Percentiles rank a stretch among this genome's conserved stretches.
Evolutionary conservation across 1,140 invertebrate genomes (phyloP).

Genomic region (Magallana ariakensis): DNA sequence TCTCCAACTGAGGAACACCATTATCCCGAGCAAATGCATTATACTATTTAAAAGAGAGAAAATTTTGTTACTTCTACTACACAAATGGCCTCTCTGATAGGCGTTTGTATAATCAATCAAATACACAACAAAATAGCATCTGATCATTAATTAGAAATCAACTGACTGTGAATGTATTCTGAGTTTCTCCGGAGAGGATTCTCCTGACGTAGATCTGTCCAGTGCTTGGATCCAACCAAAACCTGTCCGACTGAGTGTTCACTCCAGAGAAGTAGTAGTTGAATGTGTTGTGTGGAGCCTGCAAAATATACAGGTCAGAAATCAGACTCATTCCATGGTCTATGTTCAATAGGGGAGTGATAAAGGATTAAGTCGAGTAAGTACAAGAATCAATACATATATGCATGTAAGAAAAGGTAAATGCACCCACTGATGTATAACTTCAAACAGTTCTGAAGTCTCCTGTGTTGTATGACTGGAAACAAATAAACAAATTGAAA

Average conservation of each 20-base stretch:
- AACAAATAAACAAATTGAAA: no score
- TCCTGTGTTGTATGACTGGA: no score
- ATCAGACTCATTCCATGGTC: no score
- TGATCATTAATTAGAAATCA: not conserved
- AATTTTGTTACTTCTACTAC: no score
- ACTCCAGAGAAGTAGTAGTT: constrained; percentile 50
- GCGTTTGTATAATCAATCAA: no score
- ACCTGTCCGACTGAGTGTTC: constrained; percentile 54
- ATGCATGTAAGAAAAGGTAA: no score
- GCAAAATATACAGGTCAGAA: not conserved
- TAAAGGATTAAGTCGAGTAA: no score
- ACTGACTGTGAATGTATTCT: constrained; percentile 40
- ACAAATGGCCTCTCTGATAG: no score
- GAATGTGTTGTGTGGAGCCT: constrained; percentile 55
- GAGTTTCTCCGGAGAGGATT: constrained; percentile 56
- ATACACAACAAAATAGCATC: not conserved
- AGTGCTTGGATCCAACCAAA: constrained; percentile 61
- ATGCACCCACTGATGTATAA: no score
- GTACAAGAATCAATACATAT: no score
- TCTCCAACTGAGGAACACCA: constrained; percentile 44
- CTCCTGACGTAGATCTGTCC: constrained; percentile 62
- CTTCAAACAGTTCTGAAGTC: no score
- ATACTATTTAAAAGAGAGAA: constrained; percentile 55
- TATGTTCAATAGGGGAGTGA: no score
- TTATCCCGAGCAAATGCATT: constrained; percentile 74